phyloP scores from a whole-genome alignment of 2,113 vertebrate genomes.

The Gadus macrocephalus region DNA sequence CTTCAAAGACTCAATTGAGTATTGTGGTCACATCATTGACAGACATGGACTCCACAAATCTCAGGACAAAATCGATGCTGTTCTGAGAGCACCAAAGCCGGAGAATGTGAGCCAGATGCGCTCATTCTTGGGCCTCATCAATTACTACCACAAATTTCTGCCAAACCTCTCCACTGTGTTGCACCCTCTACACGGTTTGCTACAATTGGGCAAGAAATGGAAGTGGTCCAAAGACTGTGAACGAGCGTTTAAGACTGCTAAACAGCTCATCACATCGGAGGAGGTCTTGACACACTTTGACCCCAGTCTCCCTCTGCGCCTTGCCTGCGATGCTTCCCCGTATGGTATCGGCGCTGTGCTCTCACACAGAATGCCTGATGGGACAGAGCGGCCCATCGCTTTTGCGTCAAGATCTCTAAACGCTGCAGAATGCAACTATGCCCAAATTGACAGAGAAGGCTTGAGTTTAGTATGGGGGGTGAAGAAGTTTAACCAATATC shows the following conservation, averaged over 20 bases:
- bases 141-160: too few relatives aligned
- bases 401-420: conserved; percentile 45
- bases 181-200: conserved; percentile 16
- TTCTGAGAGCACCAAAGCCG: conserved; percentile 7
- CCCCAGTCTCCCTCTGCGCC: conserved; percentile 66
- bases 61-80: too few relatives aligned
- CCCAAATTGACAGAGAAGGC: conserved; percentile 41
- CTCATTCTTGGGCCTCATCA: too few relatives aligned
- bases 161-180: too few relatives aligned
- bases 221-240: conserved; percentile 63
- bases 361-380: conserved; percentile 59
- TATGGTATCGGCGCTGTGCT: conserved; percentile 56
- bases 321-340: conserved; percentile 62
- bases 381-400: conserved; percentile 65
- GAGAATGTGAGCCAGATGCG: too few relatives aligned
- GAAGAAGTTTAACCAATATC: too few relatives aligned
- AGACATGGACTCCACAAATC: too few relatives aligned
- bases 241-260: conserved; percentile 61
- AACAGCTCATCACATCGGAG: conserved; percentile 61
- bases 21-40: too few relatives aligned
- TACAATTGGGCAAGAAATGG: conserved; percentile 51
- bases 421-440: conserved; percentile 46
- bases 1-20: too few relatives aligned
- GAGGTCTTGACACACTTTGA: conserved; percentile 61
- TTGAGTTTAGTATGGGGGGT: conserved; percentile 24